phyloP scores from a whole-genome alignment of 2,113 vertebrate genomes.

The Phyllostomus discolor region DNA sequence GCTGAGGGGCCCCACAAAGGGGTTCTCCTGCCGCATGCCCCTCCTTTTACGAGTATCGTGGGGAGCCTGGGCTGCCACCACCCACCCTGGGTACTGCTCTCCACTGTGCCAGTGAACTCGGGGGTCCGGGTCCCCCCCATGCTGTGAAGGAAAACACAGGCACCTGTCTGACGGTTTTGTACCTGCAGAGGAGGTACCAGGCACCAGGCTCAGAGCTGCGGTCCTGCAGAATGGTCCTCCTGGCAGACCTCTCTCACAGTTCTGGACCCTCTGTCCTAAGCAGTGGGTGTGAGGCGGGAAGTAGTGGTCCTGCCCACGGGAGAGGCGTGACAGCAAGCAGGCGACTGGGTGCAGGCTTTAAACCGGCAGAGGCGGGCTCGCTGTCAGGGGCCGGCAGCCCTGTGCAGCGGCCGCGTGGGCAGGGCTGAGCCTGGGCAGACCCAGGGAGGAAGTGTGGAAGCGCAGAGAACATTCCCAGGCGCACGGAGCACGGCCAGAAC shows the following conservation, averaged over 20 bases:
- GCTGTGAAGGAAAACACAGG: not conserved
- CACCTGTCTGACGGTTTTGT: no score
- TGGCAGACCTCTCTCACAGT: not conserved
- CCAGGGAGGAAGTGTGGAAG: not conserved
- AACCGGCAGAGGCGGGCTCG: not conserved
- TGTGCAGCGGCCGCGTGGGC: not conserved
- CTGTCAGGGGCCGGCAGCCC: not conserved
- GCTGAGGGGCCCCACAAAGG: not conserved
- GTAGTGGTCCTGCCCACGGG: not conserved
- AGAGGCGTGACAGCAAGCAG: not conserved
- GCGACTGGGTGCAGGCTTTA: not conserved
- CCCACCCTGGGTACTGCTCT: not conserved
- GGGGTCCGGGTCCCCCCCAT: not conserved
- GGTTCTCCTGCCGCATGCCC: not conserved
- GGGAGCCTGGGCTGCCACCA: rapidly evolving
- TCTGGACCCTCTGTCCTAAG: not conserved
- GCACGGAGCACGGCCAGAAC: no score
- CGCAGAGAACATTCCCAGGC: not conserved
- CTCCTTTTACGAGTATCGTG: not conserved
- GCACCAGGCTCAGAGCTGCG: not conserved
- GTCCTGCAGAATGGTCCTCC: not conserved
- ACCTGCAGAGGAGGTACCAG: not conserved
- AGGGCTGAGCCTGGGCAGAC: not conserved
- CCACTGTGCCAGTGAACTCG: not conserved
- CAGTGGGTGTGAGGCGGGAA: not conserved